Percentiles rank a stretch among this genome's conserved stretches.
These are phyloP conservation scores for Carassius gibelio DNA, from an alignment of 2,113 vertebrate species.

Conservation along the genomic window DNA sequence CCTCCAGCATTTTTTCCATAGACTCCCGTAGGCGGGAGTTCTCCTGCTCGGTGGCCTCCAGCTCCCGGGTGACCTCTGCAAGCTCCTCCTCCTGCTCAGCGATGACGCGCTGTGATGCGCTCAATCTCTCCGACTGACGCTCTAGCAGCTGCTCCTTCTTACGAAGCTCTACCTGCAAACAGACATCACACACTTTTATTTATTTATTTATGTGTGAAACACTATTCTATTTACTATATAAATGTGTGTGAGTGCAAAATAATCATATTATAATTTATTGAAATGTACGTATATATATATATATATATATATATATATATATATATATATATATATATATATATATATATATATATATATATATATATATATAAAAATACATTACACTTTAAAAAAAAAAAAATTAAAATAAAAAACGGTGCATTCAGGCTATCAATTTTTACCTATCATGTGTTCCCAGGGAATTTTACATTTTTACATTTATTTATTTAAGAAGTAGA, in stretches of 20 bases:
- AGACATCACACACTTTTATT: conserved; percentile 3
- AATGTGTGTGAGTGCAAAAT: background rate
- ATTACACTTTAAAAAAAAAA: too few relatives aligned
- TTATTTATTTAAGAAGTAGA: background rate
- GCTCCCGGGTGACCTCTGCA: conserved; percentile 83
- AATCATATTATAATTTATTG: background rate
- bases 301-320: too few relatives aligned
- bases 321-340: too few relatives aligned
- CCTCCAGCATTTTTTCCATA: conserved; percentile 86
- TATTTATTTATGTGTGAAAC: background rate
- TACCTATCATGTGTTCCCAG: too few relatives aligned
- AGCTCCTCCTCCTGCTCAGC: conserved; percentile 84
- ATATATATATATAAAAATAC: too few relatives aligned
- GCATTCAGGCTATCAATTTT: too few relatives aligned
- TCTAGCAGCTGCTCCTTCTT: conserved; percentile 71
- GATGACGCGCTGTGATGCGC: conserved; percentile 78
- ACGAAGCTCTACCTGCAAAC: conserved; percentile 79
- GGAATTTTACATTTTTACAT: too few relatives aligned
- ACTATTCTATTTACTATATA: background rate
- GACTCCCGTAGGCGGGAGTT: conserved; percentile 80
- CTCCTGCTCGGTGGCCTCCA: conserved; percentile 83
- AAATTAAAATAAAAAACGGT: too few relatives aligned
- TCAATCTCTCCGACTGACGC: conserved; percentile 76
- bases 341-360: too few relatives aligned
- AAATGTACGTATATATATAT: too few relatives aligned